Evolutionary conservation across 1,140 invertebrate genomes (phyloP), one percentile per base, ranked within the genome.

Genomic region (Sogatella furcifera): DNA sequence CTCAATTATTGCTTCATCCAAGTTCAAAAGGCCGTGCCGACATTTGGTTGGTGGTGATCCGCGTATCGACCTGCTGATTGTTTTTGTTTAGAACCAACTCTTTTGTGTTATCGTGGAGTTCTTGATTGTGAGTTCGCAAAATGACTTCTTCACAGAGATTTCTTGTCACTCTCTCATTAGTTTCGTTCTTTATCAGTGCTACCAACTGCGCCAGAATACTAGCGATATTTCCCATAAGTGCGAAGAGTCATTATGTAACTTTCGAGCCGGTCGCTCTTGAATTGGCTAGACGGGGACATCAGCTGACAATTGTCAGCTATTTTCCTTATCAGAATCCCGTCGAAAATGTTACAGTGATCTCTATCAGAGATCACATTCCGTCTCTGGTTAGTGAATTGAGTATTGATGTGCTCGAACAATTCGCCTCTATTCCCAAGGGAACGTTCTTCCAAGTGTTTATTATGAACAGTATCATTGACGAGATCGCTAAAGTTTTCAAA

Each of bases 201-300:
- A 38, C 34, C 34, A 38, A 38, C 34, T 10, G 46, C 17, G 58
- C 49, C 2, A 28, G 69, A 52, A 71, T 74, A 54, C 64, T 74
- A 21, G 66, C 64, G 6, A 49, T 74, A 6, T 64, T 71, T 53
- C 69, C 70, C 2, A 52, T 67, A 14, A 52, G 60, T 0, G 61
- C 62, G 5, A 66, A 62, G 60, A 75, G 72, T 59, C 74, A 76
- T 60, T 70, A 67, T 42, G 55, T 64, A 14, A 61, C 74, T 8
- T 73, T 72, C 38, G 61, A 69, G 44, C 66, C 70, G 0, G 22
- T 74, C 13, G 62, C 71, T 5, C 42, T 67, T 9, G 68, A 65
- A n/a, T 58, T 76, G 24, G 70, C 68, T 0, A 43, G 28, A 10
- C 55, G 70, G 56, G 71, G 69, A 11, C 74, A 76, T 64, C 49